These are phyloP conservation scores for Parnassius apollo DNA, from an alignment of 2,888 invertebrate species.

Conservation along the genomic window DNA sequence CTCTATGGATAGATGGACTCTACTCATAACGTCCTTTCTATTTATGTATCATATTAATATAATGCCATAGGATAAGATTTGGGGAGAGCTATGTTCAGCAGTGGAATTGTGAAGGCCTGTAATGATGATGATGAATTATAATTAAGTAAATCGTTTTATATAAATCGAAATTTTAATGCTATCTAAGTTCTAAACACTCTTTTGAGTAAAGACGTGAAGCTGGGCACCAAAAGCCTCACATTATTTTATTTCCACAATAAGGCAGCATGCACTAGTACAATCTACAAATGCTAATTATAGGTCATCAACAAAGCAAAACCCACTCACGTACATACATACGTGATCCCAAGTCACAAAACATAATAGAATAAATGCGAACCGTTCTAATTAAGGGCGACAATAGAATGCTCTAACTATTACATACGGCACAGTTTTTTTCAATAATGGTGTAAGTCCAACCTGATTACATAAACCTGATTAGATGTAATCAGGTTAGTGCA, in stretches of 20 bases:
- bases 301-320: conserved; percentile 21
- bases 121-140: too few species aligned
- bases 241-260: conserved; percentile 22
- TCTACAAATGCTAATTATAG: conserved; percentile 7
- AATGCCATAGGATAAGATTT: too few species aligned
- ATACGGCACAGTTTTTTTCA: conserved; percentile 17
- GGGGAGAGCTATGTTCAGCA: too few species aligned
- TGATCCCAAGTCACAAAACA: background rate
- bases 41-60: too few species aligned
- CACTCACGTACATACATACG: conserved; percentile 4
- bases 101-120: too few species aligned
- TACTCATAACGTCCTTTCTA: too few species aligned
- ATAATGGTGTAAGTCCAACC: conserved; percentile 13
- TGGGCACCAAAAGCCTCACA: background rate
- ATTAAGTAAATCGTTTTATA: too few species aligned
- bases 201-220: too few species aligned
- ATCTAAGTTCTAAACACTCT: too few species aligned
- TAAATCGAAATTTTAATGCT: too few species aligned
- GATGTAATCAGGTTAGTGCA: background rate
- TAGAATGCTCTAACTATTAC: conserved; percentile 25
- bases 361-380: conserved; percentile 25
- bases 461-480: too few species aligned
- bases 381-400: conserved; percentile 27
- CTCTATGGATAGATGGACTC: too few species aligned
- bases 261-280: conserved; percentile 17